Base-by-base conservation (phyloP, 2,113 vertebrate species). In the Pangasianodon gigas region DNA sequence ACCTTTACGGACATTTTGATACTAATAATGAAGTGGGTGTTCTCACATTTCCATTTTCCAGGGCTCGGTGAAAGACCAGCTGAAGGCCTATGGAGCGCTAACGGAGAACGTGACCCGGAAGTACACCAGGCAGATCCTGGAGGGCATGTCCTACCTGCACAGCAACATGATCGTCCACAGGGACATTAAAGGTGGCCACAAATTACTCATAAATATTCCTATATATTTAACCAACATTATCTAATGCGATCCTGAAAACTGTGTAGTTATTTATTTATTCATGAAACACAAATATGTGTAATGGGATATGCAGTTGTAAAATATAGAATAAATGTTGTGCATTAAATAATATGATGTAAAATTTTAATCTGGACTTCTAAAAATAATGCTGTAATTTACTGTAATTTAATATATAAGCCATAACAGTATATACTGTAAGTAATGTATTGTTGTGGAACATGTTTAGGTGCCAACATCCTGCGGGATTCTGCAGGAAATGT, bases 101-200 rank as follows among this genome's bases (percentile, higher is more conserved):
- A 99, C 98, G 0, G 98, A 99, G 93, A 99, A 97, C 0, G 98
- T 99, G 58, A 99, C 97, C 21, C 96, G 98, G 21, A 99, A 98
- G 92, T 99, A 99, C 90, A 98, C 98, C 0, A 96, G 97, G 90
- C 98, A 99, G 96, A 99, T 99, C 92, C 96, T 99, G 46, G 98
- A 99, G 93, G 98, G 98, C 84, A 96, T 99, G 96, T 98, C 98
- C 0, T 99, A 99, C 90, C 96, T 99, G 69, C 98, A 99, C 93
- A 98, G 98, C 96, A 99, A 99, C 95, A 99, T 99, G 98, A 99
- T 99, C 24, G 98, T 99, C 91, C 98, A 99, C 94, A 96, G 98
- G 89, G 98, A 99, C 96, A 99, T 99, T 91, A 99, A 99, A 95
- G 98, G 98, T 98, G 91, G 6, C 13, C 14, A 52, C 48, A n/a